Percentiles rank a stretch among this genome's conserved stretches.
Evolutionary conservation across 2,113 vertebrate species (phyloP).

Genomic region (Urocynchramus pylzowi): DNA sequence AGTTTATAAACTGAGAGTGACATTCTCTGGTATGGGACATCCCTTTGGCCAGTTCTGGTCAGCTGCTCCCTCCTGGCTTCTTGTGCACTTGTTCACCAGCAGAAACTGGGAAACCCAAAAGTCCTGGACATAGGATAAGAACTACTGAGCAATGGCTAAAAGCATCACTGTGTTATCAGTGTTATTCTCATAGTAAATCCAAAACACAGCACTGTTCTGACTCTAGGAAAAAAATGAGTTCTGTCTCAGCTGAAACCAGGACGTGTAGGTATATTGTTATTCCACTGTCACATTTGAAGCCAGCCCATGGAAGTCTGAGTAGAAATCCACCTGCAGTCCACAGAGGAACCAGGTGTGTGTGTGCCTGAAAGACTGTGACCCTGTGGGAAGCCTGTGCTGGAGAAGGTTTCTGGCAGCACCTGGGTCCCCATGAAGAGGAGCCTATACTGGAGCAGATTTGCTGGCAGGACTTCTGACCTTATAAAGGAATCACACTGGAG

Average conservation of each 20-base stretch:
- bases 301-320: neutral
- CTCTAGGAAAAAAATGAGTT: neutral
- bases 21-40: neutral
- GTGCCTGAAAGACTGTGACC: neutral
- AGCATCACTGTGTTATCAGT: neutral
- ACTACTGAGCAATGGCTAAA: neutral
- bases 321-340: neutral
- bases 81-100: neutral
- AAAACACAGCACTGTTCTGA: neutral
- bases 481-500: neutral
- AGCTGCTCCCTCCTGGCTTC: neutral
- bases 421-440: neutral
- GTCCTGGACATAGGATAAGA: neutral
- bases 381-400: fast-evolving
- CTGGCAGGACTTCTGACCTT: neutral
- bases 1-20: neutral
- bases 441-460: neutral
- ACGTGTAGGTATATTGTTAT: neutral
- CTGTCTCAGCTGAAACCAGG: neutral
- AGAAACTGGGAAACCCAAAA: neutral
- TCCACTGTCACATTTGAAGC: neutral
- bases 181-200: neutral
- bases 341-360: neutral
- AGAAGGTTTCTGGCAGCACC: neutral
- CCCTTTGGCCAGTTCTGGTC: neutral